Evolutionary conservation across 1,140 invertebrate species (phyloP).

Genomic region (Lasioglossum albipes): DNA sequence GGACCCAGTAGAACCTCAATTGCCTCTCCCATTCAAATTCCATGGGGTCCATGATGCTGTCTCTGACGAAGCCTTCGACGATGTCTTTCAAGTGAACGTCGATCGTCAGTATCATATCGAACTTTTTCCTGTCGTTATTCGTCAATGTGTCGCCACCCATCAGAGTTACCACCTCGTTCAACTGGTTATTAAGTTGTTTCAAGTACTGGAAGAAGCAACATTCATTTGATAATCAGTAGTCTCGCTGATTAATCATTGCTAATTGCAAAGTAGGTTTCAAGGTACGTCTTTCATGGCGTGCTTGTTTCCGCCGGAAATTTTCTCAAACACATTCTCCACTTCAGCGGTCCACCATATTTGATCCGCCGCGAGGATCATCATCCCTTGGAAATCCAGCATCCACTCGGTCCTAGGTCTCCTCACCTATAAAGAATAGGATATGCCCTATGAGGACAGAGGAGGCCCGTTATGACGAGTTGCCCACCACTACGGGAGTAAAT

Average conservation of each 20-base stretch:
- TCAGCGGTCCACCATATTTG: slow-evolving; percentile 97
- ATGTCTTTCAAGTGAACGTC: slow-evolving; percentile 95
- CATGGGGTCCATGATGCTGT: slow-evolving; percentile 89
- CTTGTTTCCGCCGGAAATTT: slow-evolving; percentile 88
- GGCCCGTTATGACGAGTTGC: too few species aligned
- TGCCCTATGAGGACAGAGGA: too few species aligned
- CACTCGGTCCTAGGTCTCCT: slow-evolving; percentile 85
- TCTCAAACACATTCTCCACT: slow-evolving; percentile 92
- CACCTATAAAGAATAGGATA: too few species aligned
- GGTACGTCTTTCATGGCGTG: slow-evolving; percentile 90
- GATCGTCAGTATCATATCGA: slow-evolving; percentile 92
- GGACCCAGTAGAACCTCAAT: slow-evolving; percentile 91
- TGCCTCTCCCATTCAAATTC: slow-evolving; percentile 97
- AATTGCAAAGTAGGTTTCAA: too few species aligned
- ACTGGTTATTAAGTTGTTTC: slow-evolving; percentile 87
- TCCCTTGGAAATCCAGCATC: slow-evolving; percentile 93
- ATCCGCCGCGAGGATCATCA: slow-evolving; percentile 91
- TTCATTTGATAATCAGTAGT: not conserved
- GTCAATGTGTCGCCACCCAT: slow-evolving; percentile 88
- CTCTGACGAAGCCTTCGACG: slow-evolving; percentile 91
- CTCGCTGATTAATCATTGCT: too few species aligned
- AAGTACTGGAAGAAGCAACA: slow-evolving; percentile 83
- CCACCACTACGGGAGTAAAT: too few species aligned
- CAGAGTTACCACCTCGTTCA: slow-evolving; percentile 91
- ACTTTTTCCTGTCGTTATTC: slow-evolving; percentile 91